Percentiles rank a stretch among this genome's conserved stretches.
phyloP scores from a whole-genome alignment of 2,888 invertebrate genomes.

The Liopterus haemorrhoidalis region DNA sequence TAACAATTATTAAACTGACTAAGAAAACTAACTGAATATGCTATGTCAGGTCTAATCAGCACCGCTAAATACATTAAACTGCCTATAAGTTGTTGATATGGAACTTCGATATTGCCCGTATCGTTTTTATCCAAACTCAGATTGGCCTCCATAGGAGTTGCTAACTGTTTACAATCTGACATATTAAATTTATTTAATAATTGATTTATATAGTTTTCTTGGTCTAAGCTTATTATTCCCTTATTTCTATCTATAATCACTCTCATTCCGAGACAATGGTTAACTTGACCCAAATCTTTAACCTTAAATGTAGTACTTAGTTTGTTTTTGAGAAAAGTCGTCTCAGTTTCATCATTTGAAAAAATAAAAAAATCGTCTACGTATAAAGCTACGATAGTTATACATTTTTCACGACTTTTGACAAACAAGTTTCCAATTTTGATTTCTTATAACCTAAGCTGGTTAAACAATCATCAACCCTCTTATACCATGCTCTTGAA shows the following conservation, averaged over 20 bases:
- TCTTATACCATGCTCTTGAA: constrained; percentile 23
- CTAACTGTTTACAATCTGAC: constrained; percentile 24
- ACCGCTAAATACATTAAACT: constrained; percentile 31
- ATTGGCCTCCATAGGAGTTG: constrained; percentile 31
- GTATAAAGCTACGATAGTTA: constrained; percentile 22
- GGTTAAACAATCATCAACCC: constrained; percentile 20
- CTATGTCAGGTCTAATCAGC: constrained; percentile 32
- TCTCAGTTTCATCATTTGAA: constrained; percentile 13
- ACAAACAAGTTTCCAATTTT: constrained; percentile 23
- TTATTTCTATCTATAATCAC: constrained; percentile 24
- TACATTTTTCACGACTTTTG: constrained; percentile 12
- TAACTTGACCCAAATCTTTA: constrained; percentile 30
- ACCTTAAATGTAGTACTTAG: constrained; percentile 29
- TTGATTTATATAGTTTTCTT: constrained; percentile 23
- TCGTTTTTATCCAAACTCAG: no score
- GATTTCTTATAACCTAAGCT: constrained; percentile 25
- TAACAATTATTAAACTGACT: constrained; percentile 30
- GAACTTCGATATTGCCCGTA: no score
- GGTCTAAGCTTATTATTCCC: constrained; percentile 26
- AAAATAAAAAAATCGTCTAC: constrained; percentile 27
- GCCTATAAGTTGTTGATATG: constrained; percentile 30
- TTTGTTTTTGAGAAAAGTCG: constrained; percentile 19
- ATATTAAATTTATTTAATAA: constrained; percentile 28
- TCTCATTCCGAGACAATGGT: constrained; percentile 30
- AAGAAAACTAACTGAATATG: constrained; percentile 29